Evolutionary conservation across 2,113 vertebrate species (phyloP).

Genomic region (Neogobius melanostomus): DNA sequence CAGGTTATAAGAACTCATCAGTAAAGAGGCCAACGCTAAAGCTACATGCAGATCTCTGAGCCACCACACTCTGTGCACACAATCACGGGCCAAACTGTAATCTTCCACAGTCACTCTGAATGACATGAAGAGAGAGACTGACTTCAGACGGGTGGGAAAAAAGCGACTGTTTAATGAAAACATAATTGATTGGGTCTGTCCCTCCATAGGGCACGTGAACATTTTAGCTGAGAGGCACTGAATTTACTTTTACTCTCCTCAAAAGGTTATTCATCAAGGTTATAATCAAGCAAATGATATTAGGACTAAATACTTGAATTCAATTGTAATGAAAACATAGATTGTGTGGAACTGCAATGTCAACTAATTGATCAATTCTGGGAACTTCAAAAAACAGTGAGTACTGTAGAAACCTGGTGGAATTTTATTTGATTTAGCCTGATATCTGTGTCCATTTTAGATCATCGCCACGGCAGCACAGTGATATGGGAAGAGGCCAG

Average conservation of each 20-base stretch:
- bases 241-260: no score
- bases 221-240: not conserved
- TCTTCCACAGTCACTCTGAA: slow-evolving; percentile 12
- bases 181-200: slow-evolving; percentile 21
- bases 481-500: no score
- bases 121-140: slow-evolving; percentile 16
- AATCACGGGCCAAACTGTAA: slow-evolving; percentile 11
- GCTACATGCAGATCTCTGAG: slow-evolving; percentile 8
- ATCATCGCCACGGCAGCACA: no score
- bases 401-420: not conserved
- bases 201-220: not conserved
- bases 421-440: not conserved
- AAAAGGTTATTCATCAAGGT: no score
- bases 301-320: no score
- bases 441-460: no score
- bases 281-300: no score
- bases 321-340: no score
- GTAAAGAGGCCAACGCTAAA: not conserved
- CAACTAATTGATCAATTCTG: no score
- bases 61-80: slow-evolving; percentile 1
- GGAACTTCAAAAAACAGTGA: no score
- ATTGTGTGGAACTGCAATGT: no score
- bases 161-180: slow-evolving; percentile 32
- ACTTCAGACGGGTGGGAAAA: slow-evolving; percentile 19
- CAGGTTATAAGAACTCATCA: not conserved